Conservation (phyloP, 2,888 invertebrate genomes). For the Myopa testacea region DNA sequence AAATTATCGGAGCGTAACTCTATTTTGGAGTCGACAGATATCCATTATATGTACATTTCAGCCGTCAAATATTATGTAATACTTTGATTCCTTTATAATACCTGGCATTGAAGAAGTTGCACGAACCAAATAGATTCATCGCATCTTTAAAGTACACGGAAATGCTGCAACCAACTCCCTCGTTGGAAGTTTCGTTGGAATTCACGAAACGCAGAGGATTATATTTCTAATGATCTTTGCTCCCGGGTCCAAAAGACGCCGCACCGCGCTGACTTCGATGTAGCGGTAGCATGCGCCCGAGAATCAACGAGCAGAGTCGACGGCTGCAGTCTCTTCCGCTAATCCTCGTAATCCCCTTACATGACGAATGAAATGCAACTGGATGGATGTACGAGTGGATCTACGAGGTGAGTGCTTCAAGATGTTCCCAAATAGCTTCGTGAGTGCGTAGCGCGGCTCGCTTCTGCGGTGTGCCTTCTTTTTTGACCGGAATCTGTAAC, state of each 20-base stretch:
- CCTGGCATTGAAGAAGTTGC: constrained; percentile 60
- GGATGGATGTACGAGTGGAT: constrained; percentile 7
- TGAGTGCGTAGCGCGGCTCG: no score
- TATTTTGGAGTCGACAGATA: constrained; percentile 45
- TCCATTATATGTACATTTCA: constrained; percentile 49
- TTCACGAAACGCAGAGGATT: constrained; percentile 15
- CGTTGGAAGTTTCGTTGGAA: constrained; percentile 19
- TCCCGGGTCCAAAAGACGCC: constrained; percentile 19
- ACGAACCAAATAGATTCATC: constrained; percentile 53
- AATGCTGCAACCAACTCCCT: constrained; percentile 20
- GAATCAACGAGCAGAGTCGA: neutral
- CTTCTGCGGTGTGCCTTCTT: constrained; percentile 3
- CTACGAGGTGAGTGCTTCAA: constrained; percentile 15
- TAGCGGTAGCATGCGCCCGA: constrained; percentile 51
- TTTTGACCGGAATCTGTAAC: constrained; percentile 27
- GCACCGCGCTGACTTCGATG: constrained; percentile 52
- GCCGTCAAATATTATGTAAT: neutral
- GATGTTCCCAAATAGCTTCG: constrained; percentile 39
- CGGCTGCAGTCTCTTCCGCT: constrained; percentile 49
- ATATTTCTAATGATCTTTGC: constrained; percentile 22
- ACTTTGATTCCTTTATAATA: constrained; percentile 62
- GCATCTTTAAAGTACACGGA: constrained; percentile 14
- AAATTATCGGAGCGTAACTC: neutral
- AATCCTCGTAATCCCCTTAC: constrained; percentile 65
- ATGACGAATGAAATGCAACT: constrained; percentile 66